phyloP scores from a whole-genome alignment of 2,113 vertebrate species.

The Oriolus oriolus region DNA sequence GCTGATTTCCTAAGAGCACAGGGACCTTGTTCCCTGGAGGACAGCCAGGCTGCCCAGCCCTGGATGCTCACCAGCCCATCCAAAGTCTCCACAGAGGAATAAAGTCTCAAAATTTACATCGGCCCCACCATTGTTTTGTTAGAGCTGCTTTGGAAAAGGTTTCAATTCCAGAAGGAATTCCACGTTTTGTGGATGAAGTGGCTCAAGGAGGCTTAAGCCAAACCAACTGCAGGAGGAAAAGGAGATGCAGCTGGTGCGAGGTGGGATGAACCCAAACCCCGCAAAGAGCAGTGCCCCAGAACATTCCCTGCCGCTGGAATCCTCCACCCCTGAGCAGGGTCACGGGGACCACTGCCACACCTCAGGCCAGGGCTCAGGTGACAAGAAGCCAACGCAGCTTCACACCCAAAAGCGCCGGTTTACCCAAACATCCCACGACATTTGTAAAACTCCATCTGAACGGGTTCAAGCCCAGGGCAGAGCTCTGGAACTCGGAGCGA shows the following conservation, averaged over 20 bases:
- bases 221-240: neutral
- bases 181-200: neutral
- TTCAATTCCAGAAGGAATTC: neutral
- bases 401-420: neutral
- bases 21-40: neutral
- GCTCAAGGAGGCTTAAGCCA: neutral
- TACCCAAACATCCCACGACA: rapidly evolving
- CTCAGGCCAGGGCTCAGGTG: rapidly evolving
- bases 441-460: rapidly evolving
- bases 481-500: neutral
- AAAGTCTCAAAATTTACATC: neutral
- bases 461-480: rapidly evolving
- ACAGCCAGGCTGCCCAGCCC: neutral
- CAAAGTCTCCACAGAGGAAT: neutral
- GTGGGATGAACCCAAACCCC: neutral
- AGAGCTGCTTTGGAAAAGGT: neutral
- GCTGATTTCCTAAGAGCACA: neutral
- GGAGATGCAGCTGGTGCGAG: neutral
- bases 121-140: rapidly evolving
- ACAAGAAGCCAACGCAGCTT: neutral
- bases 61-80: neutral
- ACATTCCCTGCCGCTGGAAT: neutral
- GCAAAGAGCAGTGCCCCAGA: rapidly evolving
- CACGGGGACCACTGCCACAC: rapidly evolving
- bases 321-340: rapidly evolving